phyloP scores from a whole-genome alignment of 53 echinoderm and acorn worm species.

The Echinometra lucunter region DNA sequence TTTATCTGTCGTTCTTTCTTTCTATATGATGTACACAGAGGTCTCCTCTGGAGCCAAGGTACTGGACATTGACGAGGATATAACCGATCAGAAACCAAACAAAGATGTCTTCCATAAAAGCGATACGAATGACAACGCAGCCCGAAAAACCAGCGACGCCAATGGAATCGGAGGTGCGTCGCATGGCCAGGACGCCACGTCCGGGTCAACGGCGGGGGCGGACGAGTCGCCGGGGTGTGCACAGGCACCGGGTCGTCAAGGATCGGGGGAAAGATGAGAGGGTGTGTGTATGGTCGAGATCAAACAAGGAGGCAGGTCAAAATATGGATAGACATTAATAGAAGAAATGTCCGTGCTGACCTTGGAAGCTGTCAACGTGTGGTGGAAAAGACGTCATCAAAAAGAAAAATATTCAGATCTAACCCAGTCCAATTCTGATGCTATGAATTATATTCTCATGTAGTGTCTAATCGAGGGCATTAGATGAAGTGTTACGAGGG shows the following conservation, averaged over 20 bases:
- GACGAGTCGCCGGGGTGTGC: background rate
- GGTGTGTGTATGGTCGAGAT: background rate
- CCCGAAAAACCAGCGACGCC: constrained; percentile 46
- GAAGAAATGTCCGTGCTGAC: background rate
- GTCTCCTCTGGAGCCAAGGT: constrained; percentile 35
- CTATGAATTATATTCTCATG: constrained; percentile 38
- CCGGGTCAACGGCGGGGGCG: constrained; percentile 11
- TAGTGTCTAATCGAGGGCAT: background rate
- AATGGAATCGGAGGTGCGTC: constrained; percentile 12
- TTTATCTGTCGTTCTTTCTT: background rate
- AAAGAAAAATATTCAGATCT: background rate
- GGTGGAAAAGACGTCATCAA: constrained; percentile 33
- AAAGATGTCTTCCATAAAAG: constrained; percentile 68
- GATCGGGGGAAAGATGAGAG: constrained; percentile 70
- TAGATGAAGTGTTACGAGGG: background rate
- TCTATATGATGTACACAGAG: background rate
- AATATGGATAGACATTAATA: background rate
- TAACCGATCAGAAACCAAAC: constrained; percentile 33
- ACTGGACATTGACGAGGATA: constrained; percentile 54
- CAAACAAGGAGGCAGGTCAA: background rate
- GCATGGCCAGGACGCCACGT: background rate
- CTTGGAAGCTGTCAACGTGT: background rate
- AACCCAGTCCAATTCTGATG: background rate
- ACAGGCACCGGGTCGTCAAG: constrained; percentile 48
- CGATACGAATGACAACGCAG: constrained; percentile 19